Evolutionary conservation across 2,113 vertebrate species (phyloP).

Genomic region (Callaeas wilsoni): DNA sequence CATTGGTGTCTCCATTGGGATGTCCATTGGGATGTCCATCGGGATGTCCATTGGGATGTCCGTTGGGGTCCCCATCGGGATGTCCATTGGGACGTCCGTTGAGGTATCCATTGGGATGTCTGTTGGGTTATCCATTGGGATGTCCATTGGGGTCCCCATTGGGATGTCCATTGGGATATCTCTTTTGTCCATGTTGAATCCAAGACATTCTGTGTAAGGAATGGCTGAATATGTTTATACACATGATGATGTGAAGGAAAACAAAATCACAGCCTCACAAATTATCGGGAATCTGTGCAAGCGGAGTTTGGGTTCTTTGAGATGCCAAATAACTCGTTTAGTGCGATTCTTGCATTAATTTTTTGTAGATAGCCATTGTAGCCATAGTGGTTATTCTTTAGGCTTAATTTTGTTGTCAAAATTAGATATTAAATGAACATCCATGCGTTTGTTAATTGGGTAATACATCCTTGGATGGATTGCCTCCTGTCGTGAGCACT

Average conservation of each 20-base stretch:
- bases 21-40: background rate
- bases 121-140: background rate
- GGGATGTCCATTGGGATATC: background rate
- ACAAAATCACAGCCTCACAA: background rate
- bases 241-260: background rate
- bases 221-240: background rate
- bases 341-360: rapidly evolving
- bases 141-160: background rate
- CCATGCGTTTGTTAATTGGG: background rate
- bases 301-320: background rate
- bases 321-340: background rate
- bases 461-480: rapidly evolving
- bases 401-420: background rate
- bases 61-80: background rate
- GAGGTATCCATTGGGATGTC: background rate
- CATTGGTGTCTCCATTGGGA: background rate
- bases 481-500: rapidly evolving
- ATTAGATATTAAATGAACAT: no score
- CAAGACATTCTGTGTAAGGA: background rate
- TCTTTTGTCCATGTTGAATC: background rate
- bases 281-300: background rate
- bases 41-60: background rate
- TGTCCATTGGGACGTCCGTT: background rate
- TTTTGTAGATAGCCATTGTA: background rate
- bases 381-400: background rate